Percentiles rank a stretch among this genome's conserved stretches.
Conservation (phyloP, 2,797 vertebrate genomes). For the Gallinago nigripennis region DNA sequence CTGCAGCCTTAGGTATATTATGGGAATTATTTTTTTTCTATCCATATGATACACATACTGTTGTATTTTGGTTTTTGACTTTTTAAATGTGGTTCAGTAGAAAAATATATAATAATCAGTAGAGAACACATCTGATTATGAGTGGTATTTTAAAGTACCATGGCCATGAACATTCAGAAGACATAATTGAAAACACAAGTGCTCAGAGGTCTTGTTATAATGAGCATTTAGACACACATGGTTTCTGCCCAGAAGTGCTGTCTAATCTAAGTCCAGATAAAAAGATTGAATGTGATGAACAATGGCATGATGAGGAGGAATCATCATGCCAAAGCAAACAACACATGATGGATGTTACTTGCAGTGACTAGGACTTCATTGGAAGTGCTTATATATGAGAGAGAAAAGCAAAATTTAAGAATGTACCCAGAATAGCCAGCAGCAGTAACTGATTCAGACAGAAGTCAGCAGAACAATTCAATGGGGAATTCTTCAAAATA, state of each 20-base stretch:
- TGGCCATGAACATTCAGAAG: not conserved
- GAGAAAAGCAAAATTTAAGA: not conserved
- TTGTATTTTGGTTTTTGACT: not conserved
- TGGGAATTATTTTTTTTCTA: not conserved
- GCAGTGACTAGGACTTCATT: not conserved
- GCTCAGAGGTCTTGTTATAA: not conserved
- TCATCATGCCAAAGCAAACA: not conserved
- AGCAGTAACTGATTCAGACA: not conserved
- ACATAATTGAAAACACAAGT: not conserved
- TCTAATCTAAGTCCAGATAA: not conserved
- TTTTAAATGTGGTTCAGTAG: not conserved
- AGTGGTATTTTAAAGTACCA: not conserved
- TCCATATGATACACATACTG: rapidly evolving
- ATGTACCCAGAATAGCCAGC: not conserved
- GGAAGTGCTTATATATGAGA: not conserved
- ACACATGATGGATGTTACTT: not conserved
- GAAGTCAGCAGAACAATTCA: not conserved
- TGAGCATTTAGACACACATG: not conserved
- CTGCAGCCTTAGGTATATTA: not conserved
- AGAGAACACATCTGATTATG: not conserved
- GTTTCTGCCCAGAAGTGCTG: not conserved
- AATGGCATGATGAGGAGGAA: not conserved
- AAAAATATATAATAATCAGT: not conserved
- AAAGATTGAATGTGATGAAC: not conserved
- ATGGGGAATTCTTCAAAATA: not conserved